Conservation (phyloP, 2,113 vertebrate species). For the Atlantisia rogersi region DNA sequence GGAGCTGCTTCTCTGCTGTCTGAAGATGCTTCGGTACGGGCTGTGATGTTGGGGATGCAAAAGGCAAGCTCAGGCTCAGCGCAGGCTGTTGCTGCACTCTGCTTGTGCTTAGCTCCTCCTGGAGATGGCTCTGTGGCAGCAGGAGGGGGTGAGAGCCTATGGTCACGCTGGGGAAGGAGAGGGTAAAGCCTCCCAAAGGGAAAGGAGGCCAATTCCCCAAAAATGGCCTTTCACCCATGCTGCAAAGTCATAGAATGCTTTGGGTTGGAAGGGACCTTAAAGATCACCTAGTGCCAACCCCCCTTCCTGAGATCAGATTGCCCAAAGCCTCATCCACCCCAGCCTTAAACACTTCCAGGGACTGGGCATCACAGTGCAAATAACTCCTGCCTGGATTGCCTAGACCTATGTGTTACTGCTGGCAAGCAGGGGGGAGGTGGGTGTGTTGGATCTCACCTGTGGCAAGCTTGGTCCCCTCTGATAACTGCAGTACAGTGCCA, state of each 20-base stretch:
- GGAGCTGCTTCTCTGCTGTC: neutral
- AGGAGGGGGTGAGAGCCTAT: neutral
- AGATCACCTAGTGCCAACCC: no score
- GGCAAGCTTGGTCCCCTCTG: neutral
- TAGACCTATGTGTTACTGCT: neutral
- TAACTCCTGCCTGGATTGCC: neutral
- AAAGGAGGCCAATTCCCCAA: neutral
- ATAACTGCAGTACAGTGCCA: neutral
- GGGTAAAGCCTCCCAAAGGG: neutral
- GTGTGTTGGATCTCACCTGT: neutral
- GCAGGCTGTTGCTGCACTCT: neutral
- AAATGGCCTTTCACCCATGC: fast-evolving
- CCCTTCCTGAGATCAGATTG: no score
- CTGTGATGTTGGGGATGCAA: neutral
- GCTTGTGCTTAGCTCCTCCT: neutral
- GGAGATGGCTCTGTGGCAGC: fast-evolving
- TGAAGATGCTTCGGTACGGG: neutral
- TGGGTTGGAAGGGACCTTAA: no score
- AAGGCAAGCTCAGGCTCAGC: neutral
- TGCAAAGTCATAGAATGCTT: neutral
- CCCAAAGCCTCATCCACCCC: no score
- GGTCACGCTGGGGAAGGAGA: neutral
- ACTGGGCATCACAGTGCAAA: no score
- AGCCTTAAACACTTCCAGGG: no score
- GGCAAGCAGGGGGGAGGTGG: fast-evolving